Percentiles rank a stretch among this genome's conserved stretches.
Evolutionary conservation across 2,797 vertebrate species (phyloP).

Genomic region (Gymnodraco acuticeps): DNA sequence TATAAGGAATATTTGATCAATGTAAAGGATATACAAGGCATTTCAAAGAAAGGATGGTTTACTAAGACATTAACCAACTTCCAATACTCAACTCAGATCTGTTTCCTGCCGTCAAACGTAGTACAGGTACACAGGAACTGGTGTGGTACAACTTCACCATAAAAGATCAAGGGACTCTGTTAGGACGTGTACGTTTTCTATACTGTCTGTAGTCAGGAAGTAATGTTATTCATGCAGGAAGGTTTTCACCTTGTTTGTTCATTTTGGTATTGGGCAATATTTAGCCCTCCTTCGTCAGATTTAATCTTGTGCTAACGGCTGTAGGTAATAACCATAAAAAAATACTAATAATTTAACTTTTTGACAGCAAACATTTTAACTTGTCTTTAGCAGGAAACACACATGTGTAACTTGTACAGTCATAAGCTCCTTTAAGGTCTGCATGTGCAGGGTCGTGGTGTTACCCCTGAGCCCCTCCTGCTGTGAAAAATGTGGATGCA

Average conservation of each 20-base stretch:
- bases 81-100: not conserved
- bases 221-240: not conserved
- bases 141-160: not conserved
- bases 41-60: too few relatives aligned
- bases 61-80: not conserved
- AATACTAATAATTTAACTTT: not conserved
- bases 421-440: not conserved
- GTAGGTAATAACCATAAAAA: not conserved
- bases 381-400: not conserved
- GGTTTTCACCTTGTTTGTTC: conserved; percentile 1
- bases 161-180: not conserved
- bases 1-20: too few relatives aligned
- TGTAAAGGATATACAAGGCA: too few relatives aligned
- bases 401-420: not conserved
- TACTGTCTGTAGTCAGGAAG: conserved; percentile 3
- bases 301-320: not conserved
- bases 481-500: not conserved
- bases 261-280: not conserved
- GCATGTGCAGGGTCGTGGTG: not conserved
- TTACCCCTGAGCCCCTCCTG: not conserved
- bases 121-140: not conserved
- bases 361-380: not conserved
- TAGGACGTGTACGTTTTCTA: not conserved
- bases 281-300: not conserved
- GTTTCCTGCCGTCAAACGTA: not conserved